A percentile compares a stretch with the other conserved stretches of the same genome.
Conservation (phyloP, 2,888 invertebrate species). For the Nomada fabriciana region DNA sequence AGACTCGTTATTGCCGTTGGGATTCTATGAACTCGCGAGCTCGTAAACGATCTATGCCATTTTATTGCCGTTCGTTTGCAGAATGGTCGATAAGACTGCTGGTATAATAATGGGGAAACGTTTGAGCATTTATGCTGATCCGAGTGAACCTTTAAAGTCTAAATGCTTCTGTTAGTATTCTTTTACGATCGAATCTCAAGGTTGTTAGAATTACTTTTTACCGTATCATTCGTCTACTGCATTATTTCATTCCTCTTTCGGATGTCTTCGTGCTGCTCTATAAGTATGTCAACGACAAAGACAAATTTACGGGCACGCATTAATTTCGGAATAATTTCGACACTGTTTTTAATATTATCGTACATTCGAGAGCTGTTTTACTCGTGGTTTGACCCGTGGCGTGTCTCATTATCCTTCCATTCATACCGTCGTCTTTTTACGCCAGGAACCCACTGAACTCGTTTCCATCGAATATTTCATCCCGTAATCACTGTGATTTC, state of each 20-base stretch:
- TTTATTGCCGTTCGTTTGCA: constrained; percentile 14
- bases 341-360: constrained; percentile 4
- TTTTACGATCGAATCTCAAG: not conserved
- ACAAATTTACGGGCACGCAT: too few relatives aligned
- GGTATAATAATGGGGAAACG: not conserved
- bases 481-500: constrained; percentile 30
- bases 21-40: constrained; percentile 2
- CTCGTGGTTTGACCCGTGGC: constrained; percentile 19
- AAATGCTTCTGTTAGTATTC: not conserved
- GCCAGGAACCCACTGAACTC: constrained; percentile 13
- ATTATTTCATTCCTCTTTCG: too few relatives aligned
- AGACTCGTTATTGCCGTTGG: not conserved
- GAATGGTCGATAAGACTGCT: not conserved
- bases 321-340: not conserved
- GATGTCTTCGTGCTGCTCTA: too few relatives aligned
- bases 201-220: too few relatives aligned
- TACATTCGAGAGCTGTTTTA: constrained; percentile 13
- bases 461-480: constrained; percentile 29
- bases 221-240: too few relatives aligned
- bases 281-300: too few relatives aligned
- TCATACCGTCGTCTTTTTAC: not conserved
- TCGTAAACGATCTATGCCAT: constrained; percentile 35
- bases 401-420: constrained; percentile 29
- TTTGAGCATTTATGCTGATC: not conserved
- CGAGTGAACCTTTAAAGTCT: not conserved